Evolutionary conservation across 2,797 vertebrate genomes (phyloP), one percentile per base, ranked within the genome.

Genomic region (Hirundo rustica): DNA sequence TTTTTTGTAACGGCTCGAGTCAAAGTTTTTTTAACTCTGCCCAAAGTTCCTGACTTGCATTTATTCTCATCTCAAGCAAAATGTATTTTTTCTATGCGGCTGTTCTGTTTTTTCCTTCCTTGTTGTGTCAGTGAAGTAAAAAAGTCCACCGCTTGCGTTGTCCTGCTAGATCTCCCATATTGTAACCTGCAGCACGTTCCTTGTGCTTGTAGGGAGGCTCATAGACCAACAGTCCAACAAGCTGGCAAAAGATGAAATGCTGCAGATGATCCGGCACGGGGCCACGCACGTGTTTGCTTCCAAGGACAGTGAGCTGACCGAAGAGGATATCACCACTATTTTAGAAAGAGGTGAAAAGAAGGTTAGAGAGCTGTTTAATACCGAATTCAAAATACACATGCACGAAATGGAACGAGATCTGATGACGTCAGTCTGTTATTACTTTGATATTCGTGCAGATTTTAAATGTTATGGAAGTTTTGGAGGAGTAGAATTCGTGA

Each of bases 201-300:
- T 92, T 84, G 73, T 78, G 53, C 65, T 85, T 85, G 79, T 96
- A 99, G 98, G 98, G 64, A 98, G 98, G 72, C 97, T 99, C 32
- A 98, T 98, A 91, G 98, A 99, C 77, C 98, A 99, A 55, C 98
- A 98, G 79, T 98, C 98, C 72, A 99, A 98, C 93, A 99, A 99
- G 95, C 93, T 99, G 89, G 98, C 97, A 60, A 99, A 99, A 84
- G 98, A 99, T 84, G 98, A 99, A 97, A 99, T 99, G 98, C 96
- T 99, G 85, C 98, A 99, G 96, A 99, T 99, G 98, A 99, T 99
- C 85, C 98, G 98, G 5, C 98, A 99, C 5, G 98, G 98, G 53
- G 98, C 98, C 29, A 98, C 98, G 0, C 98, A 99, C 14, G 98
- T 99, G 50, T 99, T 99, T 87, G 98, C 98, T 91, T 98, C 98